Percentiles rank a stretch among this genome's conserved stretches.
phyloP scores from a whole-genome alignment of 2,888 invertebrate species.

The Vanessa cardui region DNA sequence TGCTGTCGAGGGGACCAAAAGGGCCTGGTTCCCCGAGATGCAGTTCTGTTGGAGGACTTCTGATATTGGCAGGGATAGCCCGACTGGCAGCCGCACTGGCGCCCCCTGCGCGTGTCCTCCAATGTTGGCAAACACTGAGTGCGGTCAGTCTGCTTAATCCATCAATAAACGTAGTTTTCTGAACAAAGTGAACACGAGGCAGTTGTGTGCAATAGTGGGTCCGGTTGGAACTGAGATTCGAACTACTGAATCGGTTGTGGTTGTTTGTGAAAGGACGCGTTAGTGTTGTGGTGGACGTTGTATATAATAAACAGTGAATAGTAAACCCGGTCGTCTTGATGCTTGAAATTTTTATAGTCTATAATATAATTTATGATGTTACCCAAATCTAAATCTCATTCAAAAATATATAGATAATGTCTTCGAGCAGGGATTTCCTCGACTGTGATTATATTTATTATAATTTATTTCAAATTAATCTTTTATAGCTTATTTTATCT shows the following conservation, averaged over 20 bases:
- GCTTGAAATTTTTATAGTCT: slow-evolving; percentile 34
- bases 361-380: slow-evolving; percentile 56
- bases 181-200: slow-evolving; percentile 4
- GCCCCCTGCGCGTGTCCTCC: slow-evolving; percentile 61
- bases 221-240: slow-evolving; percentile 1
- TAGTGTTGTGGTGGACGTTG: slow-evolving; percentile 9
- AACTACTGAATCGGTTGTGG: slow-evolving; percentile 5
- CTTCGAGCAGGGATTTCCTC: slow-evolving; percentile 41
- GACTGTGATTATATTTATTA: slow-evolving; percentile 33
- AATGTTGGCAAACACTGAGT: slow-evolving; percentile 32
- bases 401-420: slow-evolving; percentile 21
- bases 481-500: slow-evolving; percentile 21
- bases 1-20: slow-evolving; percentile 90
- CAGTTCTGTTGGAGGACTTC: slow-evolving; percentile 83
- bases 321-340: slow-evolving; percentile 6
- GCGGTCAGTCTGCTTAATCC: not conserved
- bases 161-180: not conserved
- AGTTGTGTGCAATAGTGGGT: slow-evolving; percentile 22
- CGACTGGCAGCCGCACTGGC: slow-evolving; percentile 74
- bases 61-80: slow-evolving; percentile 77
- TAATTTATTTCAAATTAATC: slow-evolving; percentile 2
- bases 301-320: slow-evolving; percentile 1
- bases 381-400: slow-evolving; percentile 46
- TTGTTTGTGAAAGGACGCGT: not conserved
- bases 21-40: slow-evolving; percentile 88